These are phyloP conservation scores for Xenopus borealis DNA, from an alignment of 2,113 vertebrate genomes.

Conservation along the genomic window DNA sequence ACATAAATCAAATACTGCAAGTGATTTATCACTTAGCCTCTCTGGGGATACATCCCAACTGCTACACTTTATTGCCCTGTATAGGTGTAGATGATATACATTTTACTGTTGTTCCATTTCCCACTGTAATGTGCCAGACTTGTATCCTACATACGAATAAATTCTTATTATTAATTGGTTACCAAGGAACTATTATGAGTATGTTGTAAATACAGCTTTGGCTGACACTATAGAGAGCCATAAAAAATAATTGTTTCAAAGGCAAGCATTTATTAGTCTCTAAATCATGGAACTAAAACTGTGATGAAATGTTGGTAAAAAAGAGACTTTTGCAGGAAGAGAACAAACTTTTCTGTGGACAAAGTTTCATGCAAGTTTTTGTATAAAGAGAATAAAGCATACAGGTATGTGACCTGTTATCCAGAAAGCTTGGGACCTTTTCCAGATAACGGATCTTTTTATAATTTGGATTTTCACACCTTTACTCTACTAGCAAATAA, in stretches of 20 bases:
- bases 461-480: too few species aligned
- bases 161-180: slow-evolving; percentile 44
- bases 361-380: not conserved
- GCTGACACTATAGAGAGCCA: slow-evolving; percentile 34
- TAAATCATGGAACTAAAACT: slow-evolving; percentile 34
- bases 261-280: slow-evolving; percentile 30
- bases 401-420: too few species aligned
- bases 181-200: slow-evolving; percentile 36
- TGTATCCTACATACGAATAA: slow-evolving; percentile 25
- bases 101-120: slow-evolving; percentile 9
- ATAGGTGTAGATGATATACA: slow-evolving; percentile 18
- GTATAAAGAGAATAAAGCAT: not conserved
- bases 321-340: not conserved
- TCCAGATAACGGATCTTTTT: too few species aligned
- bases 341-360: not conserved
- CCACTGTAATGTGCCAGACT: not conserved
- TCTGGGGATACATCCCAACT: not conserved
- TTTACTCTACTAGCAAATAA: too few species aligned
- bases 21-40: not conserved
- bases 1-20: not conserved
- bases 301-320: not conserved
- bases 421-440: too few species aligned
- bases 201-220: slow-evolving; percentile 39
- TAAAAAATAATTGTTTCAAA: slow-evolving; percentile 45
- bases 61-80: slow-evolving; percentile 8